These are phyloP conservation scores for Nysson spinosus DNA, from an alignment of 2,888 invertebrate species.

Conservation along the genomic window DNA sequence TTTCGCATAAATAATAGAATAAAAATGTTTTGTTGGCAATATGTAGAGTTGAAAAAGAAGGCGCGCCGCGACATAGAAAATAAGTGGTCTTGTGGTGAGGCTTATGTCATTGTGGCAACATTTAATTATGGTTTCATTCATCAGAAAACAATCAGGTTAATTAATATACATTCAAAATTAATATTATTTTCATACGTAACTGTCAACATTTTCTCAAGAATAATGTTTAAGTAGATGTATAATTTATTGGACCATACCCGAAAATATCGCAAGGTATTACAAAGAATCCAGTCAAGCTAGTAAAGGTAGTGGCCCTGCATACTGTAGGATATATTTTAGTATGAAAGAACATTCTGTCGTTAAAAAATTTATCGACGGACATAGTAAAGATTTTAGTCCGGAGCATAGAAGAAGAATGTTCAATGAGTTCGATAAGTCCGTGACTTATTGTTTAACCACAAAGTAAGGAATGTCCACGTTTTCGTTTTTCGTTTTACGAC, in stretches of 20 bases:
- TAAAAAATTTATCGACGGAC: constrained; percentile 1
- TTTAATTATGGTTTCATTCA: constrained; percentile 27
- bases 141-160: constrained; percentile 15
- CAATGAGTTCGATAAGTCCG: constrained; percentile 19
- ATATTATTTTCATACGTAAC: no score
- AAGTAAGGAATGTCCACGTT: no score
- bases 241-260: constrained; percentile 26
- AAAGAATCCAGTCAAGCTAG: not conserved
- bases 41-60: constrained; percentile 1
- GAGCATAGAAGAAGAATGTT: not conserved
- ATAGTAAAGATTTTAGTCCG: not conserved
- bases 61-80: not conserved
- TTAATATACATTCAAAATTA: not conserved
- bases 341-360: constrained; percentile 7
- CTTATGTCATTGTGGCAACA: constrained; percentile 16
- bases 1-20: no score
- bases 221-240: constrained; percentile 16
- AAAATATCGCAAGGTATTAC: constrained; percentile 23
- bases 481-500: no score
- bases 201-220: no score
- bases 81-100: constrained; percentile 15
- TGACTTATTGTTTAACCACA: constrained; percentile 13
- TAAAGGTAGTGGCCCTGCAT: not conserved
- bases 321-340: constrained; percentile 36
- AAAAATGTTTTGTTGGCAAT: no score